Percentiles rank a stretch among this genome's conserved stretches.
Conservation (phyloP, 2,113 vertebrate species). For the Eublepharis macularius region DNA sequence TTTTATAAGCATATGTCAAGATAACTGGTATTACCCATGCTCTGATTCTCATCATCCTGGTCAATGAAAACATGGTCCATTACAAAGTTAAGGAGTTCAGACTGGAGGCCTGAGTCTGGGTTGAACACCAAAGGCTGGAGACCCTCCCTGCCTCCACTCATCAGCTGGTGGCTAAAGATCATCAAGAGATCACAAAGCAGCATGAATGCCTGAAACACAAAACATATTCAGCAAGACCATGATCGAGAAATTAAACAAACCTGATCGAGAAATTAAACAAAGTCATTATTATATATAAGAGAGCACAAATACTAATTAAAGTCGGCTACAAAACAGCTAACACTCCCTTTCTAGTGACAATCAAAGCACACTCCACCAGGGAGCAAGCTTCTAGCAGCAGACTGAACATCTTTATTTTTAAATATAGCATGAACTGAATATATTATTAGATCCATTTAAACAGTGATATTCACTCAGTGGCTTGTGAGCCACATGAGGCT, state of each 20-base stretch:
- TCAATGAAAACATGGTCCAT: constrained; percentile 99
- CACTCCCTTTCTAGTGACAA: too few species aligned
- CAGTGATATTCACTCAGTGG: too few species aligned
- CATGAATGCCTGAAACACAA: constrained; percentile 92
- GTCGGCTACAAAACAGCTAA: background rate
- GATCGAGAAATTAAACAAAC: background rate
- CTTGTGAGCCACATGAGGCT: too few species aligned
- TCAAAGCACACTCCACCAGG: too few species aligned
- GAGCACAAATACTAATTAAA: background rate
- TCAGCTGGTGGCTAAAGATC: constrained; percentile 98
- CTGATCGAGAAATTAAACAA: background rate
- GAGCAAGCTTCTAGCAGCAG: background rate
- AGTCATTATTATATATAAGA: background rate
- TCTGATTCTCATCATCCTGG: constrained; percentile 98
- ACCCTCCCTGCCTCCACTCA: constrained; percentile 89
- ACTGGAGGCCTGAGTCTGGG: constrained; percentile 93
- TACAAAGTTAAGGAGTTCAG: constrained; percentile 96
- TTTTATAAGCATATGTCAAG: constrained; percentile 19
- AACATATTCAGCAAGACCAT: background rate
- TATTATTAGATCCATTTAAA: background rate
- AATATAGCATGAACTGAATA: background rate
- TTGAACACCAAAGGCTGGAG: constrained; percentile 96
- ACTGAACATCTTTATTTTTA: background rate
- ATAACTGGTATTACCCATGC: constrained; percentile 86
- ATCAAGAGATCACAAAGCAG: constrained; percentile 98